Conservation (phyloP, 1,140 invertebrate species). For the Acromyrmex charruanus region DNA sequence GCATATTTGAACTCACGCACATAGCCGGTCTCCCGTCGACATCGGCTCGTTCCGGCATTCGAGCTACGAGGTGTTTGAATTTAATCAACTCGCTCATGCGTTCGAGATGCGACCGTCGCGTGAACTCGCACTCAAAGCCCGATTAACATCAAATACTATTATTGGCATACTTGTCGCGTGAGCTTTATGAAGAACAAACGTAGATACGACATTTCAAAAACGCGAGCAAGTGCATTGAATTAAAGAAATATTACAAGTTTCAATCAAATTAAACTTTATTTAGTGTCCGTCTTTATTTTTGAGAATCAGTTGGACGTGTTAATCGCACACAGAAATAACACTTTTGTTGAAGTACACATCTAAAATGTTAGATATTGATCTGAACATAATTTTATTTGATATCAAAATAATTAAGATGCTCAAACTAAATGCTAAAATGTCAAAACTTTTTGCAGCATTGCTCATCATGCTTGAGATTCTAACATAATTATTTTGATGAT, state of each 20-base stretch:
- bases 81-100: slow-evolving; percentile 86
- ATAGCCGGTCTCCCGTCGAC: slow-evolving; percentile 66
- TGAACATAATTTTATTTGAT: too few species aligned
- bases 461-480: too few species aligned
- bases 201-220: background rate
- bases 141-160: slow-evolving; percentile 85
- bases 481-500: too few species aligned
- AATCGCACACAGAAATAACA: too few species aligned
- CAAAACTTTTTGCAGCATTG: too few species aligned
- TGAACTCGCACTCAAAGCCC: slow-evolving; percentile 83
- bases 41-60: slow-evolving; percentile 81
- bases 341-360: too few species aligned
- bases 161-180: slow-evolving; percentile 59
- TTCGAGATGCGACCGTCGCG: slow-evolving; percentile 79
- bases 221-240: background rate
- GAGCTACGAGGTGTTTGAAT: slow-evolving; percentile 85
- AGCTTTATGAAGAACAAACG: background rate
- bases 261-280: background rate
- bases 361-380: too few species aligned
- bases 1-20: slow-evolving; percentile 84
- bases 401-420: too few species aligned
- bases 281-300: background rate
- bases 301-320: background rate
- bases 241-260: background rate
- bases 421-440: too few species aligned